Evolutionary conservation across 2,888 invertebrate species (phyloP).

Genomic region (Chloromyia formosa): DNA sequence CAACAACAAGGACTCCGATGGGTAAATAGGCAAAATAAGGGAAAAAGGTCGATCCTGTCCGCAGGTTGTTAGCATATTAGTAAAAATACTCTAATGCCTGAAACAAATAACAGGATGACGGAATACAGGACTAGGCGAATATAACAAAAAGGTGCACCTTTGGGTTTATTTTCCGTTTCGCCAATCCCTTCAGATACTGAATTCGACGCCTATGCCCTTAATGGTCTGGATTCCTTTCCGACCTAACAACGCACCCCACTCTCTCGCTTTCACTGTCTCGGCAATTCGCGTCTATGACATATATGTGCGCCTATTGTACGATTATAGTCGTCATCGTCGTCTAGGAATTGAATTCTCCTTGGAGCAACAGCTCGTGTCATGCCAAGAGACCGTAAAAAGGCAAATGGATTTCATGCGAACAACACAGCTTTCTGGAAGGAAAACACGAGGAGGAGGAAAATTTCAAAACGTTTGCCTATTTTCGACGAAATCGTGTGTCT

Average conservation of each 20-base stretch:
- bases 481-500: conserved; percentile 1
- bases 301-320: too few species aligned
- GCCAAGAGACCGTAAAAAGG: conserved; percentile 29
- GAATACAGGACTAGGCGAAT: conserved; percentile 27
- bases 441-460: neutral
- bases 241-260: neutral
- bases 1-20: neutral
- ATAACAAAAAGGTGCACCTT: too few species aligned
- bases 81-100: conserved; percentile 45
- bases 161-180: too few species aligned
- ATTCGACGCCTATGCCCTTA: too few species aligned
- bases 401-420: conserved; percentile 8
- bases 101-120: conserved; percentile 46
- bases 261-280: too few species aligned
- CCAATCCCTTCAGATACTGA: too few species aligned
- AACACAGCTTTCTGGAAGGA: neutral
- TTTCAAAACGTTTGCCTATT: conserved; percentile 18
- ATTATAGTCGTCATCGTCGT: neutral
- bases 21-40: conserved; percentile 11
- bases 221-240: too few species aligned
- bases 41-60: conserved; percentile 37
- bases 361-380: conserved; percentile 7
- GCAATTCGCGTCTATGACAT: too few species aligned
- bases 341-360: conserved; percentile 16
- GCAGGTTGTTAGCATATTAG: conserved; percentile 45